Conservation (phyloP, 2,113 vertebrate genomes). For the Oostethus manadensis region DNA sequence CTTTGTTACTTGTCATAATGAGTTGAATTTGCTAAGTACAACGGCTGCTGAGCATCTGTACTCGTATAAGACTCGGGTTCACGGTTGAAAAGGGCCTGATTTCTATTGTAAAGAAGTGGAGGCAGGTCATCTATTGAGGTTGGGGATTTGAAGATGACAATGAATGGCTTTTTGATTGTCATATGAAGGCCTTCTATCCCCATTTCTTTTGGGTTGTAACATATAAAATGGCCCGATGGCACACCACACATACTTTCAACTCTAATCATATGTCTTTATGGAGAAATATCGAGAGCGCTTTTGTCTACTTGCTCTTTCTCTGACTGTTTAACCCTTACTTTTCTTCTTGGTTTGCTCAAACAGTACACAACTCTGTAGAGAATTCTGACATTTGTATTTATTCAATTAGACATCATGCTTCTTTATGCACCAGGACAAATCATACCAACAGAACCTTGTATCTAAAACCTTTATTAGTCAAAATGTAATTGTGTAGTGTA, state of each 20-base stretch:
- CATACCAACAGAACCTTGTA: too few species aligned
- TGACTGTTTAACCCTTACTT: too few species aligned
- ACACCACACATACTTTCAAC: not conserved
- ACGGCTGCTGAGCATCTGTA: not conserved
- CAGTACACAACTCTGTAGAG: too few species aligned
- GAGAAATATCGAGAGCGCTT: not conserved
- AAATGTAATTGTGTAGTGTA: too few species aligned
- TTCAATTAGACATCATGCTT: too few species aligned
- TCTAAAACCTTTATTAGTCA: too few species aligned
- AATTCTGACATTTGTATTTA: too few species aligned
- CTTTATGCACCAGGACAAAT: too few species aligned
- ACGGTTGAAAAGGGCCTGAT: not conserved
- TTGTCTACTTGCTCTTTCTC: not conserved
- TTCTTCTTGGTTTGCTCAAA: too few species aligned
- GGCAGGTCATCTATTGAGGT: not conserved
- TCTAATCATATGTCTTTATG: too few species aligned
- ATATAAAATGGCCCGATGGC: not conserved
- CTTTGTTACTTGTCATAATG: not conserved
- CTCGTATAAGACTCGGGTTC: not conserved
- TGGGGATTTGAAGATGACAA: slow-evolving; percentile 1
- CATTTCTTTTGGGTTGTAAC: not conserved
- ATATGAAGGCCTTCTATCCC: not conserved
- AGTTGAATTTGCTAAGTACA: not conserved
- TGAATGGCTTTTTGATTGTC: not conserved
- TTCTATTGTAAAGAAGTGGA: not conserved